These are phyloP conservation scores for Drosophila peninsularis DNA, from an alignment of 2,888 invertebrate genomes.

Conservation along the genomic window DNA sequence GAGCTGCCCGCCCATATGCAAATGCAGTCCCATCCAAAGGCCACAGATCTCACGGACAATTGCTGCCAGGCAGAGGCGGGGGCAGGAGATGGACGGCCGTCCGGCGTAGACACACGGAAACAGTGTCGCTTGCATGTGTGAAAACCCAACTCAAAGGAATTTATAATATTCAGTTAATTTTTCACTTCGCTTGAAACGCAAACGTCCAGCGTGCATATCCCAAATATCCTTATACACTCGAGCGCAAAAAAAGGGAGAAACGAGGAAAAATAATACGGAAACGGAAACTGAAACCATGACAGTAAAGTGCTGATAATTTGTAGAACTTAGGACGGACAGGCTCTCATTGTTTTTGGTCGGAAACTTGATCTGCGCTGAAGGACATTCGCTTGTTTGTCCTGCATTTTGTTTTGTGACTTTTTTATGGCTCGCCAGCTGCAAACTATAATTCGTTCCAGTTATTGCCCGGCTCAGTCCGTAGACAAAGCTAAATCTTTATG, in stretches of 20 bases:
- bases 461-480: constrained; percentile 20
- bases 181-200: constrained; percentile 57
- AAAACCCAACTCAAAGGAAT: constrained; percentile 69
- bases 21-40: constrained; percentile 57
- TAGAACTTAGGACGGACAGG: constrained; percentile 32
- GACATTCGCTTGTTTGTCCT: constrained; percentile 40
- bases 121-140: constrained; percentile 46
- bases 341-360: constrained; percentile 36
- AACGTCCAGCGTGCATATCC: constrained; percentile 27
- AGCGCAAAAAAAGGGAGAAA: not conserved
- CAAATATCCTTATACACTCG: constrained; percentile 29
- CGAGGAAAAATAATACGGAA: constrained; percentile 1
- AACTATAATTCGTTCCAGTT: constrained; percentile 49
- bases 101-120: not conserved
- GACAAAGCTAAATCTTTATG: constrained; percentile 28
- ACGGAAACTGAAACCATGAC: constrained; percentile 30
- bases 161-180: constrained; percentile 74
- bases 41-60: constrained; percentile 64
- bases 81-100: not conserved
- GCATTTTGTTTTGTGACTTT: constrained; percentile 48
- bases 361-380: constrained; percentile 51
- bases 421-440: constrained; percentile 48
- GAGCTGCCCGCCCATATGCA: constrained; percentile 46
- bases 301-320: constrained; percentile 72
- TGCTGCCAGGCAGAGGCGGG: constrained; percentile 29